These are phyloP conservation scores for Encarsia formosa DNA, from an alignment of 2,888 invertebrate genomes.

Conservation along the genomic window DNA sequence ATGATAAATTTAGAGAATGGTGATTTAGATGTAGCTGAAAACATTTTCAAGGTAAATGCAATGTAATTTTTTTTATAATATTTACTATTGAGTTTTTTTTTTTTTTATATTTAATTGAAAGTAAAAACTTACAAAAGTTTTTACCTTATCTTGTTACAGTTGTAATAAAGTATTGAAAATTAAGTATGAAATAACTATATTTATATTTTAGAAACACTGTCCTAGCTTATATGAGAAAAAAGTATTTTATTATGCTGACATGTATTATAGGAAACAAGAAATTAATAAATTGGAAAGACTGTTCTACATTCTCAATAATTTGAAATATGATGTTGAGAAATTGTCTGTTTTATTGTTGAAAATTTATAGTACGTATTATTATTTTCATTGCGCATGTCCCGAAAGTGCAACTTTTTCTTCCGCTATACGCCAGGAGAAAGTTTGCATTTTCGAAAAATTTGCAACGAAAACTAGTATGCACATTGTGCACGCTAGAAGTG, in stretches of 20 bases:
- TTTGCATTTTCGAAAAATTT: not conserved
- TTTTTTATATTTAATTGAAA: no score
- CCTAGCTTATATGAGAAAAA: not conserved
- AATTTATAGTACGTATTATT: slow-evolving; percentile 11
- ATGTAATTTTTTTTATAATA: no score
- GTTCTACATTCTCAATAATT: slow-evolving; percentile 3
- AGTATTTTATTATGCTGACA: not conserved
- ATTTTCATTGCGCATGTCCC: no score
- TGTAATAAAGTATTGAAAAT: no score
- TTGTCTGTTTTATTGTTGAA: slow-evolving; percentile 8
- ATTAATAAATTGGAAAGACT: slow-evolving; percentile 5
- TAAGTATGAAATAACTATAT: not conserved
- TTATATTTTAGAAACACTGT: not conserved
- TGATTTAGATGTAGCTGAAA: not conserved
- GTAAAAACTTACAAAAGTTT: no score
- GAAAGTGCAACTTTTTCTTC: no score
- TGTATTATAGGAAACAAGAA: not conserved
- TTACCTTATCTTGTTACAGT: no score
- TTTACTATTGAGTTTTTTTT: no score
- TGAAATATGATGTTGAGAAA: slow-evolving; percentile 4
- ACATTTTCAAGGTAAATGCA: slow-evolving; percentile 8
- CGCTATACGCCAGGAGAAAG: not conserved
- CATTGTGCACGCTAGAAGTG: no score
- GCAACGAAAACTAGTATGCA: not conserved
- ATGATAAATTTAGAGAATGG: slow-evolving; percentile 5